phyloP scores from a whole-genome alignment of 2,888 invertebrate species.

The Cactoblastis cactorum region DNA sequence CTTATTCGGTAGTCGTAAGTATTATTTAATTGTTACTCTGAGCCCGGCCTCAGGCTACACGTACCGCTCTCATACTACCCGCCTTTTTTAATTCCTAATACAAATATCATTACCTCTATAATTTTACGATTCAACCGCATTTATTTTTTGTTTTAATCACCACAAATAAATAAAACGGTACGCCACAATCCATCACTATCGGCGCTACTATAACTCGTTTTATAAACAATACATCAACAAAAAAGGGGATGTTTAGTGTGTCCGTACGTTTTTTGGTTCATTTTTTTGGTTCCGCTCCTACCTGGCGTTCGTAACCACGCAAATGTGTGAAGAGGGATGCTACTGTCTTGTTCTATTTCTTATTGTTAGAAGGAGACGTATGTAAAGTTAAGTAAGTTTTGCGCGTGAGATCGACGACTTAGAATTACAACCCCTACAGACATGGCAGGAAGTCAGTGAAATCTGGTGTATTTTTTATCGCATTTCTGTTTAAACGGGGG shows the following conservation, averaged over 20 bases:
- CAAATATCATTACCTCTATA: not conserved
- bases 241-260: conserved; percentile 76
- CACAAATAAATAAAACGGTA: conserved; percentile 39
- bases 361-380: conserved; percentile 42
- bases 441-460: conserved; percentile 70
- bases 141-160: conserved; percentile 32
- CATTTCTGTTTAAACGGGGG: conserved; percentile 61
- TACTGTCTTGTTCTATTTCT: conserved; percentile 39
- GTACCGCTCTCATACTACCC: conserved; percentile 40
- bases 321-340: conserved; percentile 53
- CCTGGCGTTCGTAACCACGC: conserved; percentile 62
- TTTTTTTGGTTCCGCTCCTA: conserved; percentile 71
- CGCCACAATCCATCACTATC: conserved; percentile 54
- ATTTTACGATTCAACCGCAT: conserved; percentile 17
- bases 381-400: conserved; percentile 43
- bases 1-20: conserved; percentile 74
- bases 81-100: conserved; percentile 22
- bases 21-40: conserved; percentile 74
- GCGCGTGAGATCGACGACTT: conserved; percentile 36
- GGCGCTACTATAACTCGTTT: conserved; percentile 60
- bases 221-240: conserved; percentile 64
- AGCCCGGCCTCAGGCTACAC: conserved; percentile 51
- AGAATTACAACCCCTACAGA: conserved; percentile 48
- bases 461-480: conserved; percentile 73
- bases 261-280: conserved; percentile 55